Conservation (phyloP, 2,113 vertebrate species). For the Centropus unirufus region DNA sequence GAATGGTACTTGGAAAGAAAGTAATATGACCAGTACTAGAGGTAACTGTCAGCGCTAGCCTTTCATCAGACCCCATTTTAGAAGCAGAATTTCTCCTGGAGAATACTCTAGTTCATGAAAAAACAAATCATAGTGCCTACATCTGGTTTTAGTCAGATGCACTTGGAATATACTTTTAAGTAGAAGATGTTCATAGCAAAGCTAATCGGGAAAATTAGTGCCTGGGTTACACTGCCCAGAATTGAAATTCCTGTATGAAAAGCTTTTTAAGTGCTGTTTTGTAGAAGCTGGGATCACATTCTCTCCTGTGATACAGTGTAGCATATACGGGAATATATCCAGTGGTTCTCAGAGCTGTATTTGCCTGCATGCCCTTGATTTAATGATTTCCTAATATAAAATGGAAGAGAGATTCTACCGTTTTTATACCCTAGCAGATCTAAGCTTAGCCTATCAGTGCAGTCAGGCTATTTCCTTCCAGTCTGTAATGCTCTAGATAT, state of each 20-base stretch:
- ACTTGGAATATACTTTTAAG: background rate
- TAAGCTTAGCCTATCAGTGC: background rate
- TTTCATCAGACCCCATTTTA: background rate
- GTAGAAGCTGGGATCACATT: background rate
- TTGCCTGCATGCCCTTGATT: background rate
- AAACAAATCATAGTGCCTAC: background rate
- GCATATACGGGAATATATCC: background rate
- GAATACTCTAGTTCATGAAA: background rate
- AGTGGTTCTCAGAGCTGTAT: background rate
- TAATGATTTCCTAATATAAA: background rate
- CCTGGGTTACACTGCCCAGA: background rate
- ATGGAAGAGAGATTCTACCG: background rate
- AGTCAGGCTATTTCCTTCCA: background rate
- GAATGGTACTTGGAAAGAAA: background rate
- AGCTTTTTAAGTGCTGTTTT: background rate
- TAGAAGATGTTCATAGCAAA: constrained; percentile 9
- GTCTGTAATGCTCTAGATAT: background rate
- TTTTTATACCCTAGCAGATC: background rate
- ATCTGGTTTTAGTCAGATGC: background rate
- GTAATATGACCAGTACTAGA: background rate
- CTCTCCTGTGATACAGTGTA: background rate
- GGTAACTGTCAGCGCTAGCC: background rate
- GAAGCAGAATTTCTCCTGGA: background rate
- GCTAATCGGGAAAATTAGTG: background rate
- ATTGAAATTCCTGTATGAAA: background rate